phyloP scores from a whole-genome alignment of 2,113 vertebrate genomes.

The Elgaria multicarinata region DNA sequence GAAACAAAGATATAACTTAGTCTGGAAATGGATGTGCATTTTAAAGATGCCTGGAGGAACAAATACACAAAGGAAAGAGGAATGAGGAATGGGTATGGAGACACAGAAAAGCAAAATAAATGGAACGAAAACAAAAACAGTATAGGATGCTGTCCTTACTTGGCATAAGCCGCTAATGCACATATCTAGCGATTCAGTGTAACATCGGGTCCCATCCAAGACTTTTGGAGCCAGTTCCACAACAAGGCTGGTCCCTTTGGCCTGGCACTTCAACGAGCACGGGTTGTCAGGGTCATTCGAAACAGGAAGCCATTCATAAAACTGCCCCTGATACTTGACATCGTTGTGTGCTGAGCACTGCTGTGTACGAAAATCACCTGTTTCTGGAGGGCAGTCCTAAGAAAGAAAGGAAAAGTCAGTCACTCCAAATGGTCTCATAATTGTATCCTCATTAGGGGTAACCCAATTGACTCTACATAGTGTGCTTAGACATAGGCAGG shows the following conservation, averaged over 20 bases:
- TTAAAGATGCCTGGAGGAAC: slow-evolving; percentile 12
- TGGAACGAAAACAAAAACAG: neutral
- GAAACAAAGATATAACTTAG: neutral
- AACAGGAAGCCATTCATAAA: slow-evolving; percentile 94
- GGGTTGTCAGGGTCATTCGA: slow-evolving; percentile 94
- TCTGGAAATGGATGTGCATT: neutral
- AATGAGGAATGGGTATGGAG: rapidly evolving
- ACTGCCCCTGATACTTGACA: slow-evolving; percentile 89
- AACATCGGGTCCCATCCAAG: slow-evolving; percentile 94
- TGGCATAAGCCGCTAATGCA: slow-evolving; percentile 96
- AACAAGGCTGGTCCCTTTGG: slow-evolving; percentile 82
- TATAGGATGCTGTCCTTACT: slow-evolving; percentile 75
- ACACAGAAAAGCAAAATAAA: neutral
- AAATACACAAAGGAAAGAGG: neutral
- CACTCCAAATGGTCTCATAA: rapidly evolving
- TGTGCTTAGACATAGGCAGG: neutral
- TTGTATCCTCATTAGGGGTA: neutral
- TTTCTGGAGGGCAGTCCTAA: slow-evolving; percentile 92
- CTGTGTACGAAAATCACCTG: slow-evolving; percentile 94
- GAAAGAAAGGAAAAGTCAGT: slow-evolving; percentile 24
- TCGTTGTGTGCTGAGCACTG: slow-evolving; percentile 97
- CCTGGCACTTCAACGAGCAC: slow-evolving; percentile 92
- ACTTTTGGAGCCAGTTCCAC: slow-evolving; percentile 96
- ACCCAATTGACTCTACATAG: neutral
- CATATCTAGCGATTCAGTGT: slow-evolving; percentile 96